These are phyloP conservation scores for Coregonus ussuriensis DNA, from an alignment of 2,797 vertebrate genomes.

Conservation along the genomic window DNA sequence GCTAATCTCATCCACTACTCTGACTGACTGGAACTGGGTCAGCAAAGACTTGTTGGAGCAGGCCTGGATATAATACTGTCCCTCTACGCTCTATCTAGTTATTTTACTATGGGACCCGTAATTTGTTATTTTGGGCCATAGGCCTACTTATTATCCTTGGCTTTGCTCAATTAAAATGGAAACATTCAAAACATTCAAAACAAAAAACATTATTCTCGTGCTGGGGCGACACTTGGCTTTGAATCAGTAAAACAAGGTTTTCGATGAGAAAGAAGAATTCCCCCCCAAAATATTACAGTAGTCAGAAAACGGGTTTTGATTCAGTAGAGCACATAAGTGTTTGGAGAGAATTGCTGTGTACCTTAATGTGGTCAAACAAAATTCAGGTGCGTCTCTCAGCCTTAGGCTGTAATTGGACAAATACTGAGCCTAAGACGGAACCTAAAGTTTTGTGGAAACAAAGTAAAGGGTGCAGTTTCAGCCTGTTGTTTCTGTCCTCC, in stretches of 20 bases:
- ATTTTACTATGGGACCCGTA: neutral
- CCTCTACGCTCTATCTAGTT: constrained; percentile 30
- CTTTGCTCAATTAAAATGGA: neutral
- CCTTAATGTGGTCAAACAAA: neutral
- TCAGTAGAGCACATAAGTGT: neutral
- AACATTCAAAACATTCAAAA: neutral
- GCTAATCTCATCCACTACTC: constrained; percentile 74
- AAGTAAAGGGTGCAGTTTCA: neutral
- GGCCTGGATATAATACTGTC: constrained; percentile 48
- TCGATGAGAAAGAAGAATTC: neutral
- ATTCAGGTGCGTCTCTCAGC: neutral
- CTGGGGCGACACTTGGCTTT: neutral
- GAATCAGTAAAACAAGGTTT: neutral
- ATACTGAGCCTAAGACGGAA: neutral
- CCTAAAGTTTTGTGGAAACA: neutral
- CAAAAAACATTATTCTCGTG: neutral
- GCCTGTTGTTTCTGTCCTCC: neutral
- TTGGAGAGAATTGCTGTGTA: neutral
- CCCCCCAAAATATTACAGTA: constrained; percentile 2
- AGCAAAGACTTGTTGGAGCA: constrained; percentile 61
- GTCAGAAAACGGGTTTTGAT: neutral
- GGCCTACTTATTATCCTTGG: neutral
- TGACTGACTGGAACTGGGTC: constrained; percentile 71
- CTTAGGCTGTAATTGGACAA: neutral
- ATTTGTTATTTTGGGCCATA: neutral